Conservation (phyloP, 2,888 invertebrate species). For the Serrognathus titanus region DNA sequence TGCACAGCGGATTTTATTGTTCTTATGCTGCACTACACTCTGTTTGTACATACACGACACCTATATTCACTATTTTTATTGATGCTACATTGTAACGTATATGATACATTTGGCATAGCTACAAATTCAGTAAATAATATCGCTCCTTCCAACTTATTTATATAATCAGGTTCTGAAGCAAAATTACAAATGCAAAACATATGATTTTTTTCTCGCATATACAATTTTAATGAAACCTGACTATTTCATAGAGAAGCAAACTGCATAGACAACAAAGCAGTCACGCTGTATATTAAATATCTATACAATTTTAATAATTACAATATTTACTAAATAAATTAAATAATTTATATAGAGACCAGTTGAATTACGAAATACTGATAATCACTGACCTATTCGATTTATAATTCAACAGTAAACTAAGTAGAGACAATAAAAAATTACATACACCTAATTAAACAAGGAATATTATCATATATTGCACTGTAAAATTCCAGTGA, state of each 20-base stretch:
- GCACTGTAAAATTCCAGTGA: slow-evolving; percentile 40
- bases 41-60: slow-evolving; percentile 46
- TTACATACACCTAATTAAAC: slow-evolving; percentile 19
- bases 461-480: slow-evolving; percentile 30
- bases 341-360: slow-evolving; percentile 43
- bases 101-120: slow-evolving; percentile 51
- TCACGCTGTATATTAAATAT: slow-evolving; percentile 35
- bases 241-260: slow-evolving; percentile 25
- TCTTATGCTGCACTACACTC: slow-evolving; percentile 43
- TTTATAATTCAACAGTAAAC: slow-evolving; percentile 14
- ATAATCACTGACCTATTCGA: slow-evolving; percentile 43
- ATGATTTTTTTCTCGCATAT: neutral
- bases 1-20: slow-evolving; percentile 31
- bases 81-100: slow-evolving; percentile 46
- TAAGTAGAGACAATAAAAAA: slow-evolving; percentile 10
- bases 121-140: slow-evolving; percentile 29
- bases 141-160: slow-evolving; percentile 10
- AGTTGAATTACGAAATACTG: slow-evolving; percentile 45
- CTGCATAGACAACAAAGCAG: slow-evolving; percentile 30
- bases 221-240: slow-evolving; percentile 9
- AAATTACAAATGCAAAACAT: slow-evolving; percentile 1
- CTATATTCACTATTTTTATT: slow-evolving; percentile 39
- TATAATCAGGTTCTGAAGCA: slow-evolving; percentile 9
- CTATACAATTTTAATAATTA: slow-evolving; percentile 42
- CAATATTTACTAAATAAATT: slow-evolving; percentile 45